phyloP scores from a whole-genome alignment of 2,113 vertebrate genomes.

The Otus sunia region DNA sequence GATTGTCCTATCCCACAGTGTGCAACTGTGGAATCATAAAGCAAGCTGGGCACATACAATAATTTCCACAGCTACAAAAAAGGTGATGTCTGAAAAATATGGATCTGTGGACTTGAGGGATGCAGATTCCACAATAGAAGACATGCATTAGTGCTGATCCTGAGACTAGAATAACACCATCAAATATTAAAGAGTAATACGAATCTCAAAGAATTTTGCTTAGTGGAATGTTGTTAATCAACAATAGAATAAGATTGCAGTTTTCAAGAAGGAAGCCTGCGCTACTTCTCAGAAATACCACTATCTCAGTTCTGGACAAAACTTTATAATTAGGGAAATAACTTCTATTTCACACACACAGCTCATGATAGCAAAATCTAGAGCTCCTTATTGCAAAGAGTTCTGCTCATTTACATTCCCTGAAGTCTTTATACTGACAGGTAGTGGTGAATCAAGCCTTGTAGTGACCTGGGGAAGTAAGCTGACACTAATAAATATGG shows the following conservation, averaged over 20 bases:
- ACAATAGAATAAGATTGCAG: rapidly evolving
- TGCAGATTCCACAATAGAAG: neutral
- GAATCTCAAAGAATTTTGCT: neutral
- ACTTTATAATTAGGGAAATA: neutral
- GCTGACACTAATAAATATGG: neutral
- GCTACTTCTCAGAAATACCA: neutral
- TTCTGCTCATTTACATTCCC: neutral
- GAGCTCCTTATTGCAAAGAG: neutral
- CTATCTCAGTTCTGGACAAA: neutral
- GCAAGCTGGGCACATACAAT: neutral
- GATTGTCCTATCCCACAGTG: neutral
- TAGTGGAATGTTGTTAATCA: neutral
- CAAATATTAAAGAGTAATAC: neutral
- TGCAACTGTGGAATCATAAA: neutral
- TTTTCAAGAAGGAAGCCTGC: neutral
- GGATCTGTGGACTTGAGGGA: neutral
- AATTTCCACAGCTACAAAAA: neutral
- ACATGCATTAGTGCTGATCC: neutral
- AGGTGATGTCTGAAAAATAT: neutral
- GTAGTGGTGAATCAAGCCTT: neutral
- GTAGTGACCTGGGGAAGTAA: neutral
- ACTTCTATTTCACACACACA: neutral
- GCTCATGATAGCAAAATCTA: neutral
- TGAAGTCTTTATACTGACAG: neutral
- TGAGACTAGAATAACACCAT: neutral